Evolutionary conservation across 2,113 vertebrate genomes (phyloP).

Genomic region (Morphnarchus princeps): DNA sequence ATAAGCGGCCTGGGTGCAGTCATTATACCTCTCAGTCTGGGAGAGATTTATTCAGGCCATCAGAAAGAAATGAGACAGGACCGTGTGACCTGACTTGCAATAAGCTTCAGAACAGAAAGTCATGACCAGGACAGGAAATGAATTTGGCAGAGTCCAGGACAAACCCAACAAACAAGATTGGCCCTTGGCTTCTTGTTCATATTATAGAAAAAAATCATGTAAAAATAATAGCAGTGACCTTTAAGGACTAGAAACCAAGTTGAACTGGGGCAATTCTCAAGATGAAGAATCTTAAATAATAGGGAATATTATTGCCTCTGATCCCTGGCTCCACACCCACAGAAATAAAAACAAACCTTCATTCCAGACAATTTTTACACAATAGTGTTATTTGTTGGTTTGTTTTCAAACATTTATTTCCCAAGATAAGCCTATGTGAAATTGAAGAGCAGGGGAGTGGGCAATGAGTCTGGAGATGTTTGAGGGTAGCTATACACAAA

Average conservation of each 20-base stretch:
- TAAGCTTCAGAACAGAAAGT: neutral
- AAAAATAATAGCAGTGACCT: neutral
- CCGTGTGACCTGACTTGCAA: conserved; percentile 49
- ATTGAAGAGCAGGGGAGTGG: neutral
- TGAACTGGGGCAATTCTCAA: neutral
- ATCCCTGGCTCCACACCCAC: neutral
- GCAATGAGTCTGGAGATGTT: neutral
- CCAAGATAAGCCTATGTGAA: neutral
- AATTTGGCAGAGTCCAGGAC: neutral
- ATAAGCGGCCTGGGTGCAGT: neutral
- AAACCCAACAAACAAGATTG: neutral
- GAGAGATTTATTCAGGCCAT: conserved; percentile 50
- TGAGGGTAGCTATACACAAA: neutral
- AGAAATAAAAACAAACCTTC: neutral
- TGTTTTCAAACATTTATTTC: neutral
- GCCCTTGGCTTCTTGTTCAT: neutral
- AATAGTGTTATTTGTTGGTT: neutral
- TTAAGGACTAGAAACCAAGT: neutral
- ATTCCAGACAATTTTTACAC: neutral
- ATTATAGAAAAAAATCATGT: neutral
- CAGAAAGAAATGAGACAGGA: conserved; percentile 1
- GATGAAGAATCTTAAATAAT: neutral
- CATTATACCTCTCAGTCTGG: neutral
- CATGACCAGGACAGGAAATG: neutral
- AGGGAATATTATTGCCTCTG: neutral